Base-by-base conservation (phyloP, 2,113 vertebrate species). In the Synodontis membranacea region DNA sequence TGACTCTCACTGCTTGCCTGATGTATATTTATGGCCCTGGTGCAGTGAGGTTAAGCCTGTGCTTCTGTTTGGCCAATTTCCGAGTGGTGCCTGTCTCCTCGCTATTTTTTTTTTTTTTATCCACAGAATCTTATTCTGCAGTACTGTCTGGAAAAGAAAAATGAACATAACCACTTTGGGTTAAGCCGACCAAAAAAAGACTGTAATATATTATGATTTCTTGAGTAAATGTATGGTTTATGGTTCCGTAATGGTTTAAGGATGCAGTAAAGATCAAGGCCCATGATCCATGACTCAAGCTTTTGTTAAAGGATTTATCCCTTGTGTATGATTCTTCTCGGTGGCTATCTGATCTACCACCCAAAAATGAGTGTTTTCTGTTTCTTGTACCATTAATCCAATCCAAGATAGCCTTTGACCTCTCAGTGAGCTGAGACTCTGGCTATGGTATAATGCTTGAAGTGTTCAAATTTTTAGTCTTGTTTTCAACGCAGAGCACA, bases 361-460 rank as follows among this genome's bases (percentile, higher is more conserved):
- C 87, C 90, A 86, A 89, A 90, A 84, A 86, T 90, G 86, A 83
- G 89, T 92, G 91, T 93, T 93, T 93, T 91, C 90, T 84, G 88
- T 68, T n/a, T 66, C 37, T 87, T 89, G 91, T 88, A 92, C 92
- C 92, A 92, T 93, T 91, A 93, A 86, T 90, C 88, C 92, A 91
- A 93, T 93, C 92, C 92, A 89, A 91, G 81, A 42, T 92, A 91
- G 88, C 91, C 93, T 94, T 87, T 93, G 91, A 93, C 92, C 87
- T 84, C 74, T 83, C 46, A 78, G 82, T 34, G 37, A 89, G 85
- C 70, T 75, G 86, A 84, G 54, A 81, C 72, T 83, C 85, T 82
- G 52, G 34, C 64, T 9, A 25, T 34, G 80, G 72, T 87, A 74
- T 82, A 82, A 84, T 84, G 72, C 84, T 74, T 60, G 56, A 78